phyloP scores from a whole-genome alignment of 1,140 invertebrate species.

The Meloidogyne exigua region DNA sequence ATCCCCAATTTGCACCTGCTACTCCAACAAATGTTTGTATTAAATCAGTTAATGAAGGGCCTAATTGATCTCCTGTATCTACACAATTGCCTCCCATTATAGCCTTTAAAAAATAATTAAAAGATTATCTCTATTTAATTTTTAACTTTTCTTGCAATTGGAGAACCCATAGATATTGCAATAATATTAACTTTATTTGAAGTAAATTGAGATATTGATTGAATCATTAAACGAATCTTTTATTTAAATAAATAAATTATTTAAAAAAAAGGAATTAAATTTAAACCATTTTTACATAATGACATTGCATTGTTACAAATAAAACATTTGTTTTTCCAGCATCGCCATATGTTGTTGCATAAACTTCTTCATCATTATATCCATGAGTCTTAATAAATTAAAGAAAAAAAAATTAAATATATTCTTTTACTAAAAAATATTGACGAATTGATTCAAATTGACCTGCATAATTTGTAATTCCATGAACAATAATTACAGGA shows the following conservation, averaged over 20 bases:
- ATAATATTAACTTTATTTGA: constrained; percentile 56
- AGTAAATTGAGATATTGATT: constrained; percentile 58
- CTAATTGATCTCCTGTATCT: constrained; percentile 51
- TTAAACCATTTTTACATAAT: constrained; percentile 60
- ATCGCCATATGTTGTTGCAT: constrained; percentile 63
- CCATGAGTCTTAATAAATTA: constrained; percentile 36
- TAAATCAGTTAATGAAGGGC: constrained; percentile 42
- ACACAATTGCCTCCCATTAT: constrained; percentile 56
- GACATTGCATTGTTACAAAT: constrained; percentile 61
- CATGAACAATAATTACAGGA: constrained; percentile 62
- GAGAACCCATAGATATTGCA: constrained; percentile 62
- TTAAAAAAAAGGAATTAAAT: constrained; percentile 24
- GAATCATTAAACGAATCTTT: constrained; percentile 57
- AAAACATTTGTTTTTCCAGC: constrained; percentile 59
- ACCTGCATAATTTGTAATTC: constrained; percentile 39
- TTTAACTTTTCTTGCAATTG: constrained; percentile 60
- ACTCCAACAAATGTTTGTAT: constrained; percentile 51
- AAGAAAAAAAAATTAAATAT: neutral
- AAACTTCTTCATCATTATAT: constrained; percentile 54
- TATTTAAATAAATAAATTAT: neutral
- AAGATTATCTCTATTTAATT: constrained; percentile 35
- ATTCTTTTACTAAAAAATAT: constrained; percentile 37
- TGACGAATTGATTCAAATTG: constrained; percentile 47
- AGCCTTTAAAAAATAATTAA: constrained; percentile 39
- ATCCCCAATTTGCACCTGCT: constrained; percentile 54